phyloP scores from a whole-genome alignment of 2,113 vertebrate genomes.

The Pomatorhinus ruficollis region DNA sequence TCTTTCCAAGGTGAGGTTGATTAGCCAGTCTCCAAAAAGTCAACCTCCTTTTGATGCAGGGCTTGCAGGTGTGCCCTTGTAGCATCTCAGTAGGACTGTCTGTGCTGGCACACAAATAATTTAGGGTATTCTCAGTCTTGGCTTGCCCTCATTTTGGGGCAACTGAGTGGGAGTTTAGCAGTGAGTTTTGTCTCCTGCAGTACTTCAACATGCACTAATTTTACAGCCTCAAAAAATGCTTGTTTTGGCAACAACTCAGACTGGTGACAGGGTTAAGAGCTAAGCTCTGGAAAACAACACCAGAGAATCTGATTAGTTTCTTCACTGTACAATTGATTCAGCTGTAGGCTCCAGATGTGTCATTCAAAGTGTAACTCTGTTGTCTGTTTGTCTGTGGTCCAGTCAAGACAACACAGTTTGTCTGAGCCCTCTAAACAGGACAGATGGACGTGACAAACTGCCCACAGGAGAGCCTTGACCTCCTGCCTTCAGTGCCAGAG shows the following conservation, averaged over 20 bases:
- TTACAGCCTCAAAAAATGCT: neutral
- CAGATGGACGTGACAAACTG: fast-evolving
- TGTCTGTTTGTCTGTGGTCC: neutral
- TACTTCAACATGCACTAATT: neutral
- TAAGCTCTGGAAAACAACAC: neutral
- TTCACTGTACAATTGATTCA: neutral
- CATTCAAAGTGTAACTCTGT: neutral
- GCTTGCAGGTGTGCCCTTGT: neutral
- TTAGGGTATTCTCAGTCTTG: neutral
- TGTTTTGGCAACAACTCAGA: neutral
- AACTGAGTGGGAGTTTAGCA: neutral
- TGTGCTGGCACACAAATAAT: neutral
- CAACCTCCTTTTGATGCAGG: neutral
- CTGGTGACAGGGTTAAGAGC: neutral
- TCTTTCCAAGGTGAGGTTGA: neutral
- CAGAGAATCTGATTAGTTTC: neutral
- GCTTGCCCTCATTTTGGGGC: neutral
- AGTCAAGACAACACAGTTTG: neutral
- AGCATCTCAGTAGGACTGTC: neutral
- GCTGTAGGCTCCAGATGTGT: neutral
- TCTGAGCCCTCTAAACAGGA: neutral
- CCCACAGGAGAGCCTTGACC: neutral
- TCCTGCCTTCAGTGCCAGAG: neutral
- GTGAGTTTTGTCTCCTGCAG: neutral
- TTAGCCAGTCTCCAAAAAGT: neutral